These are phyloP conservation scores for Danionella cerebrum DNA, from an alignment of 2,113 vertebrate genomes.

Conservation along the genomic window DNA sequence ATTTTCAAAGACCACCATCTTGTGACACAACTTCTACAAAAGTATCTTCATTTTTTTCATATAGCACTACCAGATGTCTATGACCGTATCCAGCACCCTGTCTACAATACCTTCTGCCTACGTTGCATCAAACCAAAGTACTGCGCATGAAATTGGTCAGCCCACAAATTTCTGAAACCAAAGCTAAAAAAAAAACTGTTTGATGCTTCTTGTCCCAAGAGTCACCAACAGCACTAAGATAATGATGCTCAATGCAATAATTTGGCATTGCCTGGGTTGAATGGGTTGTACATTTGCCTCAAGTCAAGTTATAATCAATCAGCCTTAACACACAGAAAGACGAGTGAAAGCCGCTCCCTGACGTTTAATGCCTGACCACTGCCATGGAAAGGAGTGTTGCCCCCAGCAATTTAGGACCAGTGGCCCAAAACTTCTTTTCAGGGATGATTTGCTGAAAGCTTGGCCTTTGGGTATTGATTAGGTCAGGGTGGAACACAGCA, in stretches of 20 bases:
- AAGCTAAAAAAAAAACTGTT: slow-evolving; percentile 1
- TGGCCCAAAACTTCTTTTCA: slow-evolving; percentile 13
- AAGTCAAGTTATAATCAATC: slow-evolving; percentile 45
- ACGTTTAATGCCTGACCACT: slow-evolving; percentile 40
- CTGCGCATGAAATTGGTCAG: too few species aligned
- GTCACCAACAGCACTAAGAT: not conserved
- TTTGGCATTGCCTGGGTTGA: slow-evolving; percentile 26
- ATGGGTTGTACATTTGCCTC: slow-evolving; percentile 29
- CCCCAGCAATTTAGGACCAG: not conserved
- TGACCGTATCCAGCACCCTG: slow-evolving; percentile 22
- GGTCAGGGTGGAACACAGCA: not conserved
- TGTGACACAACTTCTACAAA: too few species aligned
- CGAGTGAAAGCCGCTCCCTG: slow-evolving; percentile 9
- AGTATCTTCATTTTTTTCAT: too few species aligned
- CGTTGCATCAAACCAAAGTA: too few species aligned
- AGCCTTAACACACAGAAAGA: slow-evolving; percentile 37
- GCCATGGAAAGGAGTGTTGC: slow-evolving; percentile 24
- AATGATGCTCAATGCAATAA: slow-evolving; percentile 24
- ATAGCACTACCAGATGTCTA: too few species aligned
- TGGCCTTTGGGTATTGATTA: slow-evolving; percentile 54
- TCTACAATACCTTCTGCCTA: too few species aligned
- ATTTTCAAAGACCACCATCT: too few species aligned
- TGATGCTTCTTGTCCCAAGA: too few species aligned
- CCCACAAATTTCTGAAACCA: too few species aligned
- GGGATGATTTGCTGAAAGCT: slow-evolving; percentile 33